Evolutionary conservation across 1,140 invertebrate species (phyloP).

Genomic region (Agrypnia vestita): DNA sequence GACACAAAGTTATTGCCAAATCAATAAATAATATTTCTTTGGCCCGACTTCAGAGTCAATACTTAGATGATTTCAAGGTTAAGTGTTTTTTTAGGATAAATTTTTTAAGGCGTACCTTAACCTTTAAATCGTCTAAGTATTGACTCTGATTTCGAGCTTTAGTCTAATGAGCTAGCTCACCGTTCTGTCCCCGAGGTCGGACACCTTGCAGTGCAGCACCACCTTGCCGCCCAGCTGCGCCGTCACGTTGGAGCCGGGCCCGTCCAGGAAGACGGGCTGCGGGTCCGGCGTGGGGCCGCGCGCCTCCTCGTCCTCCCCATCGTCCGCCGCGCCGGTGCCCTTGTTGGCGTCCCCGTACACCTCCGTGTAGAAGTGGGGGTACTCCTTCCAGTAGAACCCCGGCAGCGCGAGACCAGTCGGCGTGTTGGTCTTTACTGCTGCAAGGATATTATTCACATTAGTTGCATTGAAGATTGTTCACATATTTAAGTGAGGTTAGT

Average conservation of each 20-base stretch:
- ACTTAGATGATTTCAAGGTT: too few relatives aligned
- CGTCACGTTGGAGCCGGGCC: constrained; percentile 74
- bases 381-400: constrained; percentile 53
- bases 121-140: too few relatives aligned
- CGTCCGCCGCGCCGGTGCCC: constrained; percentile 8
- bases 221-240: constrained; percentile 76
- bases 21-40: too few relatives aligned
- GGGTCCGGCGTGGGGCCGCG: constrained; percentile 68
- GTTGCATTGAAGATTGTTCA: too few relatives aligned
- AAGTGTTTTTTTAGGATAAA: too few relatives aligned
- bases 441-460: not conserved
- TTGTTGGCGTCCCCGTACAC: constrained; percentile 47
- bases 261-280: constrained; percentile 73
- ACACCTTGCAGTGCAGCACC: constrained; percentile 77
- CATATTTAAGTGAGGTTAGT: too few relatives aligned
- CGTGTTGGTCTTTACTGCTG: constrained; percentile 47
- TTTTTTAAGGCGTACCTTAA: too few relatives aligned
- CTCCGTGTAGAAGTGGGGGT: constrained; percentile 57
- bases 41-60: too few relatives aligned
- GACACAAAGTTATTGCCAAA: too few relatives aligned
- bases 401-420: constrained; percentile 10
- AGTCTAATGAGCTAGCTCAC: constrained; percentile 68
- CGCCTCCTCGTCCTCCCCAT: constrained; percentile 8
- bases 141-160: too few relatives aligned
- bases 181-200: constrained; percentile 77